Conservation (phyloP, 1,140 invertebrate species). For the Vanessa atalanta region DNA sequence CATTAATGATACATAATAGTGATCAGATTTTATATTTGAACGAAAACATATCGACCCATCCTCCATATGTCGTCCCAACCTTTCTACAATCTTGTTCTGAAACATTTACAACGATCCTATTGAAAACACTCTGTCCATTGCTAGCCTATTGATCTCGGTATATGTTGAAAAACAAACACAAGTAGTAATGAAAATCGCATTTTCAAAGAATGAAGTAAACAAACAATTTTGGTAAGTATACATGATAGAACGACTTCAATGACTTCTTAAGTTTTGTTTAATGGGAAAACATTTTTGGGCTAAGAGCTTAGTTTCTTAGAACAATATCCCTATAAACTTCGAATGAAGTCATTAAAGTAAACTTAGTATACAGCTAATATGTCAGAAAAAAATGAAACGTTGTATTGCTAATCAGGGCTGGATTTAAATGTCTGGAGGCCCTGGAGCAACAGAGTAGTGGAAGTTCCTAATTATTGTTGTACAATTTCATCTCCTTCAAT, state of each 20-base stretch:
- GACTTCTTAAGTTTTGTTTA: slow-evolving; percentile 1
- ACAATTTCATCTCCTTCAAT: too few species aligned
- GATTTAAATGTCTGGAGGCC: too few species aligned
- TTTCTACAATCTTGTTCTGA: background rate
- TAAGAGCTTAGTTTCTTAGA: background rate
- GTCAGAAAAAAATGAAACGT: too few species aligned
- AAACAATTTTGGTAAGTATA: background rate
- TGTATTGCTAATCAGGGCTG: too few species aligned
- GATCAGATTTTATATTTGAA: too few species aligned
- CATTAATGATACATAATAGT: too few species aligned
- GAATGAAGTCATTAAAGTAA: too few species aligned
- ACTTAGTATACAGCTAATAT: too few species aligned
- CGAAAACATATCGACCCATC: background rate
- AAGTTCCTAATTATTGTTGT: too few species aligned
- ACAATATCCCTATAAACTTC: background rate
- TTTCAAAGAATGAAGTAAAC: background rate
- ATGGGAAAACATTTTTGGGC: background rate
- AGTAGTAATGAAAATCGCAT: background rate
- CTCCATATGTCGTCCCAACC: background rate
- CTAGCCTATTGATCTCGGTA: background rate
- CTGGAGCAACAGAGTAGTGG: too few species aligned
- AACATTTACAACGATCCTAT: background rate
- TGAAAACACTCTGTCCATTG: background rate
- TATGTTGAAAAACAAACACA: background rate
- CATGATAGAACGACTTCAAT: background rate